Evolutionary conservation across 2,888 invertebrate genomes (phyloP).

Genomic region (Actias luna): DNA sequence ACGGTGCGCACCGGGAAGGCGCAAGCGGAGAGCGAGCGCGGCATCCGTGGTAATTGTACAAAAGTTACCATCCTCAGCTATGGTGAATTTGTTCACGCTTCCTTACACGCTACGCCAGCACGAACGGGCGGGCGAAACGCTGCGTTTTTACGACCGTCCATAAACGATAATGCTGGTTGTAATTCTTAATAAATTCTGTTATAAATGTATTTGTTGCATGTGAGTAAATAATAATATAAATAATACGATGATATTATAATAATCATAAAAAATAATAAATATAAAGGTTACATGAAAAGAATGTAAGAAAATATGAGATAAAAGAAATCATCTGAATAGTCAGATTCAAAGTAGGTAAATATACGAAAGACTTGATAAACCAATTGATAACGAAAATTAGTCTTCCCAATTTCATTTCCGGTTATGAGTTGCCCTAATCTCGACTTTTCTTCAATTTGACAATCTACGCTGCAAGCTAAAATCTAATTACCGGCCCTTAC

Average conservation of each 20-base stretch:
- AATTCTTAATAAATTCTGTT: too few species aligned
- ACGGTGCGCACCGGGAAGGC: slow-evolving; percentile 43
- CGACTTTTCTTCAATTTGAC: slow-evolving; percentile 18
- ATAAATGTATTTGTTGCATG: too few species aligned
- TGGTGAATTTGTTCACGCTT: slow-evolving; percentile 60
- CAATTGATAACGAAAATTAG: not conserved
- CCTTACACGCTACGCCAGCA: slow-evolving; percentile 36
- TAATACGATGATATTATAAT: too few species aligned
- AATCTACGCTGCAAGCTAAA: slow-evolving; percentile 24
- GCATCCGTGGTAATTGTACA: slow-evolving; percentile 66
- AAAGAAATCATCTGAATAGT: not conserved
- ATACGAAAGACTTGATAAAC: not conserved
- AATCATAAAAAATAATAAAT: too few species aligned
- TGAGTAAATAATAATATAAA: too few species aligned
- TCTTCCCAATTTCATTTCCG: slow-evolving; percentile 14
- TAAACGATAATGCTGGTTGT: too few species aligned
- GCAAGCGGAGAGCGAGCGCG: slow-evolving; percentile 40
- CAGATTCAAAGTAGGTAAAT: not conserved
- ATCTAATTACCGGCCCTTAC: slow-evolving; percentile 62
- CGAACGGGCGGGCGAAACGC: slow-evolving; percentile 38
- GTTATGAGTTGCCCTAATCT: slow-evolving; percentile 12
- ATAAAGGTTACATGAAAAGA: too few species aligned
- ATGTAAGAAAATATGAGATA: not conserved
- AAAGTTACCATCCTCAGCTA: slow-evolving; percentile 74
- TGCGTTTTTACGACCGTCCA: slow-evolving; percentile 20